Conservation (phyloP, 2,888 invertebrate genomes). For the Cephus runcator region DNA sequence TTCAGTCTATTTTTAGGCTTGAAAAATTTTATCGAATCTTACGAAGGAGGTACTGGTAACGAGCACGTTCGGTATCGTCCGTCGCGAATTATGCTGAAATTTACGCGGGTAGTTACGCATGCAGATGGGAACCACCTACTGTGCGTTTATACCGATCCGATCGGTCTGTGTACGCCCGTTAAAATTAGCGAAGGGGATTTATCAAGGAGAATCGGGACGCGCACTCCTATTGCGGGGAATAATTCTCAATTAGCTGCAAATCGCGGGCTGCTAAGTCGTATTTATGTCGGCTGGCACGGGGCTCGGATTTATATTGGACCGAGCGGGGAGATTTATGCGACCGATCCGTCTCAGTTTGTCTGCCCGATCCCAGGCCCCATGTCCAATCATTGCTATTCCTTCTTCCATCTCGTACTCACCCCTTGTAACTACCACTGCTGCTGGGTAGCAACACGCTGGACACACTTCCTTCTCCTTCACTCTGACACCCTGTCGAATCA, state of each 20-base stretch:
- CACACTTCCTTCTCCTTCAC: not conserved
- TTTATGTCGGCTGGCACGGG: constrained; percentile 55
- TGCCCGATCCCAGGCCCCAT: constrained; percentile 24
- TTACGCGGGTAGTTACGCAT: not conserved
- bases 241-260: constrained; percentile 64
- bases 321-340: constrained; percentile 59
- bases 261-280: constrained; percentile 59
- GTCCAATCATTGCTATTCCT: constrained; percentile 32
- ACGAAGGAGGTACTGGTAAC: not conserved
- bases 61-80: not conserved
- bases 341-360: constrained; percentile 63
- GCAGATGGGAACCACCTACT: not conserved
- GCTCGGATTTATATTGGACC: constrained; percentile 58
- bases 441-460: not conserved
- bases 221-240: constrained; percentile 51
- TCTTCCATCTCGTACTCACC: constrained; percentile 22
- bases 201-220: constrained; percentile 20
- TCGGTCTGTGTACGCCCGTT: constrained; percentile 11
- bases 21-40: constrained; percentile 8
- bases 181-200: constrained; percentile 24
- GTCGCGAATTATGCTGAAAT: not conserved
- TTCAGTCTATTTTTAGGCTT: not conserved
- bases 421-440: not conserved
- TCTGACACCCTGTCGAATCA: constrained; percentile 25
- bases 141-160: not conserved